phyloP scores from a whole-genome alignment of 2,113 vertebrate genomes.

The Leptobrachium leishanense region DNA sequence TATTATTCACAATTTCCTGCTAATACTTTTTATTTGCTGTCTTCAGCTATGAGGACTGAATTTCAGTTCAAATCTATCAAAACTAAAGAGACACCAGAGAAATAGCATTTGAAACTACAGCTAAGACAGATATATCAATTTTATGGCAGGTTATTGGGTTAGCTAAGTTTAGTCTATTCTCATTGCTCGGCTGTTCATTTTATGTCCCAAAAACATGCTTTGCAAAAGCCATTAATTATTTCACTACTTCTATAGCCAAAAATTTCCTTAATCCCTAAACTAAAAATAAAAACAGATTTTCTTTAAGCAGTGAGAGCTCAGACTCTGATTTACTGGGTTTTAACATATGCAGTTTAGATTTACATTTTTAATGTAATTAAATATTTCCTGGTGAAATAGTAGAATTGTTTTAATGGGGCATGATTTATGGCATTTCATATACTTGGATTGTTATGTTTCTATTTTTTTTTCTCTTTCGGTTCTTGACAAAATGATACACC shows the following conservation, averaged over 20 bases:
- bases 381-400: conserved; percentile 34
- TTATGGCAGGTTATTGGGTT: conserved; percentile 47
- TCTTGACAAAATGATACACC: conserved; percentile 14
- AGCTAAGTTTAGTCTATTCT: conserved; percentile 45
- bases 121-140: conserved; percentile 43
- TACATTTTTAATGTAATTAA: conserved; percentile 38
- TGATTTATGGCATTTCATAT: conserved; percentile 20
- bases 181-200: conserved; percentile 39
- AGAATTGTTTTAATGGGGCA: conserved; percentile 11
- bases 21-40: conserved; percentile 47
- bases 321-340: conserved; percentile 29
- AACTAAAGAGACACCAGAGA: conserved; percentile 31
- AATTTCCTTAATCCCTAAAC: conserved; percentile 43
- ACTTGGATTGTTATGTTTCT: conserved; percentile 12
- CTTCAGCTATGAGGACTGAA: conserved; percentile 21
- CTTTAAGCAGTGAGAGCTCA: conserved; percentile 14
- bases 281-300: conserved; percentile 46
- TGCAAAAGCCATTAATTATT: conserved; percentile 42
- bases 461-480: conserved; percentile 1
- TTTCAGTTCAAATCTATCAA: conserved; percentile 40
- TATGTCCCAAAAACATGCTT: conserved; percentile 42
- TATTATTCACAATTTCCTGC: conserved; percentile 41
- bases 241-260: conserved; percentile 29
- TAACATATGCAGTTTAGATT: conserved; percentile 29
- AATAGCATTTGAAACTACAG: conserved; percentile 32